Conservation (phyloP, 2,888 invertebrate species). For the Scaptomyza flava region DNA sequence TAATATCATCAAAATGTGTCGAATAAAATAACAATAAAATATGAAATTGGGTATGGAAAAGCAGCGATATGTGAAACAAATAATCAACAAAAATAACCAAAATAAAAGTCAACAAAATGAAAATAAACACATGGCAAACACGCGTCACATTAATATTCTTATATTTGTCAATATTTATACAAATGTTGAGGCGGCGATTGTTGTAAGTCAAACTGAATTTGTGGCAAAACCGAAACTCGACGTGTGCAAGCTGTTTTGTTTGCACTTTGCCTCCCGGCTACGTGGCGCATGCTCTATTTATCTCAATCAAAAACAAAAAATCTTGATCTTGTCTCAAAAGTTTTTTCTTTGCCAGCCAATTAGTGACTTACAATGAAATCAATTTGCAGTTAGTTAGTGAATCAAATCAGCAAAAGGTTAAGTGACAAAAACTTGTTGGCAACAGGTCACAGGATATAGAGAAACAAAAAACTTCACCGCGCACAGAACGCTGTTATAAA, state of each 20-base stretch:
- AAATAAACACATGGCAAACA: constrained; percentile 35
- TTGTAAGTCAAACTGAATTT: constrained; percentile 26
- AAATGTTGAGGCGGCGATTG: constrained; percentile 45
- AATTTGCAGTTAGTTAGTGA: constrained; percentile 73
- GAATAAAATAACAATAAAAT: constrained; percentile 22
- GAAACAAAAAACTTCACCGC: constrained; percentile 7
- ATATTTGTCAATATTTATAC: constrained; percentile 63
- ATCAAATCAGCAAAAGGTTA: constrained; percentile 71
- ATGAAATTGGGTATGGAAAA: neutral
- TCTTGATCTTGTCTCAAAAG: constrained; percentile 38
- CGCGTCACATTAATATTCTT: constrained; percentile 34
- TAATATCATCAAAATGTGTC: constrained; percentile 16
- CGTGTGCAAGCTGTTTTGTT: constrained; percentile 15
- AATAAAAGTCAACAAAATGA: constrained; percentile 25
- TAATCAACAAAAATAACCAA: constrained; percentile 18
- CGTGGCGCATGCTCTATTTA: constrained; percentile 49
- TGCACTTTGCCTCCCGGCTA: constrained; percentile 16
- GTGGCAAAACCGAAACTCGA: neutral
- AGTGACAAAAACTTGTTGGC: constrained; percentile 63
- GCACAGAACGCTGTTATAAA: constrained; percentile 11
- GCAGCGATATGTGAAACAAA: neutral
- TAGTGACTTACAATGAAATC: constrained; percentile 72
- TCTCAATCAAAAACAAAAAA: neutral
- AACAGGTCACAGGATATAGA: neutral
- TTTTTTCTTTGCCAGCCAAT: constrained; percentile 55